Conservation (phyloP, 2,113 vertebrate genomes). For the Dendrocopos noguchii region DNA sequence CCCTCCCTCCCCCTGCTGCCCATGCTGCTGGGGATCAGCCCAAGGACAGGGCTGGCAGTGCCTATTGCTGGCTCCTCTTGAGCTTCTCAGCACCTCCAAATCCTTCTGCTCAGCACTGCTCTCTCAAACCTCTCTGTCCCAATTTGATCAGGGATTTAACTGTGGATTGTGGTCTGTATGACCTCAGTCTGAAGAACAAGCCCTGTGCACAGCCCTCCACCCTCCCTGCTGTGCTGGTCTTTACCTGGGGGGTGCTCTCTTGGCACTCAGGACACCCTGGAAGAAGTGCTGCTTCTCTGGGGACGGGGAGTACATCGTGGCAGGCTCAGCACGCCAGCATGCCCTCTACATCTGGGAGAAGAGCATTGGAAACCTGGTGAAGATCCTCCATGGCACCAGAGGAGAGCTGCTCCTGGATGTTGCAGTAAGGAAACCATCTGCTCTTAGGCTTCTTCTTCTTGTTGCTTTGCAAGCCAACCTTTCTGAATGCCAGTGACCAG, state of each 20-base stretch:
- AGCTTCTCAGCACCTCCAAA: too few species aligned
- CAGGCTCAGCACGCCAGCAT: conserved; percentile 94
- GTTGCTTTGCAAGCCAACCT: background rate
- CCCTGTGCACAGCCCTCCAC: accelerated
- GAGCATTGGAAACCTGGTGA: conserved; percentile 97
- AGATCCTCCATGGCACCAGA: conserved; percentile 94
- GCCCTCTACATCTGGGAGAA: conserved; percentile 99
- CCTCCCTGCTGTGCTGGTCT: background rate
- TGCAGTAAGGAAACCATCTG: conserved; percentile 80
- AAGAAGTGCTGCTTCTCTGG: conserved; percentile 99
- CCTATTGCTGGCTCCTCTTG: too few species aligned
- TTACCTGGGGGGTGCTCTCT: background rate
- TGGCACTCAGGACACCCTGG: conserved; percentile 88
- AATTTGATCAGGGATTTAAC: background rate
- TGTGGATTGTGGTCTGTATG: background rate
- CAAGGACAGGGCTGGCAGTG: too few species aligned
- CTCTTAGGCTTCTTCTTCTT: accelerated
- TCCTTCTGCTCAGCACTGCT: too few species aligned
- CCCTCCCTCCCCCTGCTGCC: too few species aligned
- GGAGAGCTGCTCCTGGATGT: conserved; percentile 96
- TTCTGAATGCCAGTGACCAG: background rate
- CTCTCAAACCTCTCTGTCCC: background rate
- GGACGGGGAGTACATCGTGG: conserved; percentile 97
- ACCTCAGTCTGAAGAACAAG: background rate
- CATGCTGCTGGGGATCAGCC: too few species aligned